These are phyloP conservation scores for Adineta ricciae DNA, from an alignment of 2,888 invertebrate genomes.

Conservation along the genomic window DNA sequence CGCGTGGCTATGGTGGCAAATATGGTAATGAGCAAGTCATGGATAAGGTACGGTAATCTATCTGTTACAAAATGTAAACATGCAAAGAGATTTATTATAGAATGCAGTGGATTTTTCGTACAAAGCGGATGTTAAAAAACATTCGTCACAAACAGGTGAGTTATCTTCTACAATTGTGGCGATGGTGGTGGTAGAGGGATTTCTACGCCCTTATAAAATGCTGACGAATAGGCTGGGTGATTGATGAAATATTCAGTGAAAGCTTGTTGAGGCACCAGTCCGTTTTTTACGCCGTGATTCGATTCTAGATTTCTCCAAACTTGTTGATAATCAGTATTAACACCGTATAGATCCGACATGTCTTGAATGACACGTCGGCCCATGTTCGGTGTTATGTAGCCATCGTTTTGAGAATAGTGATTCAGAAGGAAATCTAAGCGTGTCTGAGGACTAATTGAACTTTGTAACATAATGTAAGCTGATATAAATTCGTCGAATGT, in stretches of 20 bases:
- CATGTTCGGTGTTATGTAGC: neutral
- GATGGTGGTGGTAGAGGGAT: neutral
- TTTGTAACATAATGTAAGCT: neutral
- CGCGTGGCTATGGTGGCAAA: slow-evolving; percentile 77
- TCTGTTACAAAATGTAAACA: neutral
- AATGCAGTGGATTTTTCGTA: slow-evolving; percentile 54
- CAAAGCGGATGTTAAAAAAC: slow-evolving; percentile 33
- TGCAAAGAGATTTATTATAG: slow-evolving; percentile 53
- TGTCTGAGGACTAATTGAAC: neutral
- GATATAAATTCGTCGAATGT: neutral
- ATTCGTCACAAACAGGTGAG: slow-evolving; percentile 34
- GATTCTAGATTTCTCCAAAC: neutral
- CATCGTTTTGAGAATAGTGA: neutral
- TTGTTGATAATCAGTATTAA: neutral
- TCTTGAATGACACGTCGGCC: neutral
- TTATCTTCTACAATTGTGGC: neutral
- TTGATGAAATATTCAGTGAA: neutral
- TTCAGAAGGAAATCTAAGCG: neutral
- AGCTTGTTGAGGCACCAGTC: neutral
- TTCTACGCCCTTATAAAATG: neutral
- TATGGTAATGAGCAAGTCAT: slow-evolving; percentile 63
- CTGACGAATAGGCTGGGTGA: neutral
- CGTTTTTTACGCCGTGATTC: neutral
- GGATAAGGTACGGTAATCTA: slow-evolving; percentile 43
- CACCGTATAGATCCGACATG: neutral